A percentile compares a stretch with the other conserved stretches of the same genome.
These are phyloP conservation scores for Agrotis ipsilon DNA, from an alignment of 2,888 invertebrate species.

Conservation along the genomic window DNA sequence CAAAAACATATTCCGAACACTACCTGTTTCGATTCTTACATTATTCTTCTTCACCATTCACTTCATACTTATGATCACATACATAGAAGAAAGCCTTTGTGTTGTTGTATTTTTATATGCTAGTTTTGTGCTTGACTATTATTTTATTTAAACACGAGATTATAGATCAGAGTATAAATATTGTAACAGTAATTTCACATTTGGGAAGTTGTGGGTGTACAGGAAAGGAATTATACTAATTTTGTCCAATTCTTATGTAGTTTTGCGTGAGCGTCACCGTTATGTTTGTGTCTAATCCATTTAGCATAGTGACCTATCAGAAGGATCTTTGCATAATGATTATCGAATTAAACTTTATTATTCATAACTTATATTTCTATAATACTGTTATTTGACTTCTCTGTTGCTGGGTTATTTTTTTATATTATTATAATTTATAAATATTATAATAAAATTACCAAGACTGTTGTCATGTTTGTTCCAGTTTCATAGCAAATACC, in stretches of 20 bases:
- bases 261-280: slow-evolving; percentile 12
- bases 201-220: slow-evolving; percentile 34
- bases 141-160: slow-evolving; percentile 1
- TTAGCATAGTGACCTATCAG: slow-evolving; percentile 35
- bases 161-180: background rate
- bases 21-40: no score
- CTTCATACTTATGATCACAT: no score
- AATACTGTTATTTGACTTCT: background rate
- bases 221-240: slow-evolving; percentile 11
- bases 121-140: no score
- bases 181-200: slow-evolving; percentile 21
- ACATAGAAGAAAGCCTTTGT: no score
- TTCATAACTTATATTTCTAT: slow-evolving; percentile 1
- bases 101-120: no score
- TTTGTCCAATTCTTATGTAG: background rate
- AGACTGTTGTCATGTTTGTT: background rate
- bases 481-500: background rate
- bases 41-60: no score
- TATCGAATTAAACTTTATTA: slow-evolving; percentile 16
- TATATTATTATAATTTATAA: no score
- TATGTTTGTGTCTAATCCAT: slow-evolving; percentile 11
- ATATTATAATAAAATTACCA: no score
- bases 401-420: background rate
- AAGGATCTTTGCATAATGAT: slow-evolving; percentile 19
- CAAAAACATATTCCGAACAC: no score